phyloP scores from a whole-genome alignment of 92 coral and sea anemone genomes.

The Porites divaricata region DNA sequence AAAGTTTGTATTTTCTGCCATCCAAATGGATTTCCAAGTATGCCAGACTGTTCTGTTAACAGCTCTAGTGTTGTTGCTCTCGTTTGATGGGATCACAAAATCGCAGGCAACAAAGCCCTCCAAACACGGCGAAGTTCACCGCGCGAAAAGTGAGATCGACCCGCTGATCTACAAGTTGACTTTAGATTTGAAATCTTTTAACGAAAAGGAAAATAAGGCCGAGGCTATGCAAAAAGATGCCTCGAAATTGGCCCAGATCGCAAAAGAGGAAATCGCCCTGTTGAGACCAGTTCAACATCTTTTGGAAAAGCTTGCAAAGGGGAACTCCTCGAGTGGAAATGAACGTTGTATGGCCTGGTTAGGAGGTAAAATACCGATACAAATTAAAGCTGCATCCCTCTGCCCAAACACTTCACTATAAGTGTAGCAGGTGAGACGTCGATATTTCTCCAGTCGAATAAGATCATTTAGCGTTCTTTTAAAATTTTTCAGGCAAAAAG shows the following conservation, averaged over 20 bases:
- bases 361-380: constrained; percentile 1
- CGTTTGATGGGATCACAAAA: not conserved
- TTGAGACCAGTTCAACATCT: constrained; percentile 36
- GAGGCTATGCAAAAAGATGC: constrained; percentile 4
- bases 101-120: not conserved
- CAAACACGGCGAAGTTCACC: constrained; percentile 36
- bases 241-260: constrained; percentile 5
- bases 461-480: no score
- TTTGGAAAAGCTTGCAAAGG: constrained; percentile 30
- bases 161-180: constrained; percentile 40
- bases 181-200: constrained; percentile 27
- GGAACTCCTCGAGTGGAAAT: not conserved
- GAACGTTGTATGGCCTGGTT: constrained; percentile 1
- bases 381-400: constrained; percentile 20
- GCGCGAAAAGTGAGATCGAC: constrained; percentile 47
- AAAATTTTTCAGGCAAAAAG: no score
- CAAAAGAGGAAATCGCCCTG: constrained; percentile 23
- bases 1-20: no score
- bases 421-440: constrained; percentile 27
- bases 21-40: not conserved
- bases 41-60: not conserved
- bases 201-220: constrained; percentile 10
- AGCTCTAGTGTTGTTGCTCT: not conserved
- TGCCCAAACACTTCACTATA: constrained; percentile 40
- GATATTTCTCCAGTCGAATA: no score